phyloP scores from a whole-genome alignment of 2,113 vertebrate species.

The Burhinus oedicnemus region DNA sequence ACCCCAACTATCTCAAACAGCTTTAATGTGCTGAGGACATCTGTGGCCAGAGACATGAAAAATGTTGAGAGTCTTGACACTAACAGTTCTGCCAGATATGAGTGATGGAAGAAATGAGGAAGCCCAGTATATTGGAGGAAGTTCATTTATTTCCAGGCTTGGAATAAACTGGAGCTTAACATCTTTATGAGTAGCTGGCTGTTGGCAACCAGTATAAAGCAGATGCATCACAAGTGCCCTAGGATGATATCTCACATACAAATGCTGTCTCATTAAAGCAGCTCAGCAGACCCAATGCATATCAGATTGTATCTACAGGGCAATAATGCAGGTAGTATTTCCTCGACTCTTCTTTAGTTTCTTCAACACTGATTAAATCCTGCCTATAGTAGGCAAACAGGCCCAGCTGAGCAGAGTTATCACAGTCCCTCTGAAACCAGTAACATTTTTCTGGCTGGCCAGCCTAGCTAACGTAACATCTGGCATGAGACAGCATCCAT shows the following conservation, averaged over 20 bases:
- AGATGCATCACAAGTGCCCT: neutral
- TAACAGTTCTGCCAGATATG: neutral
- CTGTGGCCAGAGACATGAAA: neutral
- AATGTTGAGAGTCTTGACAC: neutral
- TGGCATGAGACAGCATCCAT: neutral
- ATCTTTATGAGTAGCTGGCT: neutral
- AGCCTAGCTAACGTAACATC: neutral
- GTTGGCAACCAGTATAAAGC: neutral
- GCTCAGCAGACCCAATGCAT: neutral
- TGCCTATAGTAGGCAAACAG: neutral
- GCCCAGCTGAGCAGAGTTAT: neutral
- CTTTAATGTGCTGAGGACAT: neutral
- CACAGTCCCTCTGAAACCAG: neutral
- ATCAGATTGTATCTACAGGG: neutral
- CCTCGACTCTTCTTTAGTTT: neutral
- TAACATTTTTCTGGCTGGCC: neutral
- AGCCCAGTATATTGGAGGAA: neutral
- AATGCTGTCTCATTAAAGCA: neutral
- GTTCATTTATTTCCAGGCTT: neutral
- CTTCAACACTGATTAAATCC: neutral
- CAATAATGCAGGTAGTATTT: neutral
- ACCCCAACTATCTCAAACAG: neutral
- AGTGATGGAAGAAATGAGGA: slow-evolving; percentile 3
- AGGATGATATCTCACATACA: neutral
- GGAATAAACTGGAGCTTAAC: neutral